These are phyloP conservation scores for Leptodactylus fuscus DNA, from an alignment of 2,113 vertebrate species.

Conservation along the genomic window DNA sequence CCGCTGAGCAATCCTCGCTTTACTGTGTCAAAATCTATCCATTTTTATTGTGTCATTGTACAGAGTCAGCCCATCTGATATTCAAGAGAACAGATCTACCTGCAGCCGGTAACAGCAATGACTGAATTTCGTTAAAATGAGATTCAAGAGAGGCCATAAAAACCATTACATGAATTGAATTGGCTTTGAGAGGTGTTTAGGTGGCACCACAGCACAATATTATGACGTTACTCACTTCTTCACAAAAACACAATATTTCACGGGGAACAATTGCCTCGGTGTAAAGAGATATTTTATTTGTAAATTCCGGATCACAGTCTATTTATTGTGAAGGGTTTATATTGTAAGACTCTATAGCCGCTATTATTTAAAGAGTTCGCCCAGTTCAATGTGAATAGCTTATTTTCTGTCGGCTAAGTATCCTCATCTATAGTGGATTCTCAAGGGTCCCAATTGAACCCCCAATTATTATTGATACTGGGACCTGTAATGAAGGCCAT, in stretches of 20 bases:
- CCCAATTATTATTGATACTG: too few species aligned
- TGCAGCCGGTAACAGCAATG: neutral
- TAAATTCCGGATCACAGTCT: neutral
- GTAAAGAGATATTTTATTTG: slow-evolving; percentile 21
- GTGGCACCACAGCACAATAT: slow-evolving; percentile 23
- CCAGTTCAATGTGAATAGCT: neutral
- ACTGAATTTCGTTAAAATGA: slow-evolving; percentile 48
- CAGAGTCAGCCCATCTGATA: slow-evolving; percentile 38
- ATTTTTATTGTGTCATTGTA: slow-evolving; percentile 22
- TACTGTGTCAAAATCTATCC: slow-evolving; percentile 35
- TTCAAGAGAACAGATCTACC: slow-evolving; percentile 34
- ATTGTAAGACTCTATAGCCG: neutral
- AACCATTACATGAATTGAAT: slow-evolving; percentile 54
- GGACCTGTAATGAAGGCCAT: neutral
- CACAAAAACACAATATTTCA: slow-evolving; percentile 32
- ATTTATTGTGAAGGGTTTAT: neutral
- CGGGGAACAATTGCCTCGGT: neutral
- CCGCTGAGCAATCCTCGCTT: neutral
- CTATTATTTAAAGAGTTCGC: neutral
- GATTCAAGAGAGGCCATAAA: slow-evolving; percentile 54
- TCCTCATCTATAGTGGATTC: neutral
- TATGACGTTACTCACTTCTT: slow-evolving; percentile 39
- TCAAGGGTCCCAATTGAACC: neutral
- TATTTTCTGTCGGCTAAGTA: neutral
- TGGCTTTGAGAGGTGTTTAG: slow-evolving; percentile 37